phyloP scores from a whole-genome alignment of 2,113 vertebrate species.

The Pristiophorus japonicus region DNA sequence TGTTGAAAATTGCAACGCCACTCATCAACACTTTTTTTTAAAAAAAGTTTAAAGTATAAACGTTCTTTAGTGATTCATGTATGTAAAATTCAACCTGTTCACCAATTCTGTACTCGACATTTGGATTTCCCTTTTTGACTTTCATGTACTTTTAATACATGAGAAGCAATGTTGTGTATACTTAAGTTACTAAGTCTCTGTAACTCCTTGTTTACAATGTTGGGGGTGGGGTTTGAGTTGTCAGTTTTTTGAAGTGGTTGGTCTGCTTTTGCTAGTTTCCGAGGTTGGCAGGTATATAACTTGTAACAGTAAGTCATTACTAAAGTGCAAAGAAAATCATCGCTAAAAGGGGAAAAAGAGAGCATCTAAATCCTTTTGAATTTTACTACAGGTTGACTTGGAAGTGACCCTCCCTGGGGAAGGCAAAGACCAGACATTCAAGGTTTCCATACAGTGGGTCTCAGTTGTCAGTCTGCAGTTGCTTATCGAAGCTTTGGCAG shows the following conservation, averaged over 20 bases:
- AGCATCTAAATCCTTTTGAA: not conserved
- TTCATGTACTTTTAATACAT: not conserved
- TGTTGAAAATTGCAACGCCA: not conserved
- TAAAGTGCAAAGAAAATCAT: too few relatives aligned
- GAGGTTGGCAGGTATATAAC: not conserved
- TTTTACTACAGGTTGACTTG: conserved; percentile 77
- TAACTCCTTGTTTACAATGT: not conserved
- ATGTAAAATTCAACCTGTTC: not conserved
- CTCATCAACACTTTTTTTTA: not conserved
- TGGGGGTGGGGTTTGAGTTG: not conserved
- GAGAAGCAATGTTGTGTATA: not conserved
- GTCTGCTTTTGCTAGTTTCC: not conserved
- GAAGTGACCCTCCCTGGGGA: conserved; percentile 96
- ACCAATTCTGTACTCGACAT: not conserved
- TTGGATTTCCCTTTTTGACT: not conserved
- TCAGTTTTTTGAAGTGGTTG: not conserved
- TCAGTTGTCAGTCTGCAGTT: conserved; percentile 95
- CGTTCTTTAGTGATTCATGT: not conserved
- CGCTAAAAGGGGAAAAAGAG: not conserved
- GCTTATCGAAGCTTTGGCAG: conserved; percentile 88
- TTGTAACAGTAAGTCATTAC: too few relatives aligned
- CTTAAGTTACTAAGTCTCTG: not conserved
- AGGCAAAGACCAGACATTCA: conserved; percentile 97
- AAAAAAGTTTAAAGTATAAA: too few relatives aligned
- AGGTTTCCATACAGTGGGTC: conserved; percentile 97